Evolutionary conservation across 23 tunicate species (phyloP).

Genomic region (Diplosoma virens): DNA sequence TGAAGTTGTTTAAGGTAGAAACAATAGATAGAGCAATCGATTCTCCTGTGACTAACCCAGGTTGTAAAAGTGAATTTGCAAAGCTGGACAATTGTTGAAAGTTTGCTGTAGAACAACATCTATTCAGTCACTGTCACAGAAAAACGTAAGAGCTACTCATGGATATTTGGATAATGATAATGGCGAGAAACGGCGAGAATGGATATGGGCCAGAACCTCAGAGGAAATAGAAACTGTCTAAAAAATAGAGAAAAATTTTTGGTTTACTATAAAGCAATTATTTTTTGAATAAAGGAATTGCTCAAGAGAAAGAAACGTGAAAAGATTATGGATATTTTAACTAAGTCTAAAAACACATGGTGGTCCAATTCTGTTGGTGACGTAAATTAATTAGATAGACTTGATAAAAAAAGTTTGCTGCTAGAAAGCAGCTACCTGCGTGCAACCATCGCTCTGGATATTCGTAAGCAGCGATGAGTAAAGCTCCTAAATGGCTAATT

Average conservation of each 20-base stretch:
- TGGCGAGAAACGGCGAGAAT: slow-evolving; percentile 3
- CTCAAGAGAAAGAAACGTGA: neutral
- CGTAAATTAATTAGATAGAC: neutral
- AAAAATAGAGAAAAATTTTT: neutral
- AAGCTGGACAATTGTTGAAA: slow-evolving; percentile 4
- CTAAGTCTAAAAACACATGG: neutral
- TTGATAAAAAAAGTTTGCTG: neutral
- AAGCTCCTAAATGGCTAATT: neutral
- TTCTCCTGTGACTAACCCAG: neutral
- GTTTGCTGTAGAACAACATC: slow-evolving; percentile 1
- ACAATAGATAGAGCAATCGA: neutral
- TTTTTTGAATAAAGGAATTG: neutral
- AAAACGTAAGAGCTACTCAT: neutral
- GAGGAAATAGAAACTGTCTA: neutral
- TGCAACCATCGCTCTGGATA: neutral
- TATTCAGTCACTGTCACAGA: slow-evolving; percentile 1
- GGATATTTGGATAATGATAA: neutral
- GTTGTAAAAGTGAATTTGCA: neutral
- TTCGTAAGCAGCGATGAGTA: neutral
- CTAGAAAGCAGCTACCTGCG: neutral
- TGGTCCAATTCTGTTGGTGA: neutral
- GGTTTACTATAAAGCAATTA: neutral
- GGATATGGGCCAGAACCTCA: slow-evolving; percentile 12
- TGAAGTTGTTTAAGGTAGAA: neutral
- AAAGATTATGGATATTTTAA: neutral